phyloP scores from a whole-genome alignment of 2,113 vertebrate species.

The Geococcyx californianus region DNA sequence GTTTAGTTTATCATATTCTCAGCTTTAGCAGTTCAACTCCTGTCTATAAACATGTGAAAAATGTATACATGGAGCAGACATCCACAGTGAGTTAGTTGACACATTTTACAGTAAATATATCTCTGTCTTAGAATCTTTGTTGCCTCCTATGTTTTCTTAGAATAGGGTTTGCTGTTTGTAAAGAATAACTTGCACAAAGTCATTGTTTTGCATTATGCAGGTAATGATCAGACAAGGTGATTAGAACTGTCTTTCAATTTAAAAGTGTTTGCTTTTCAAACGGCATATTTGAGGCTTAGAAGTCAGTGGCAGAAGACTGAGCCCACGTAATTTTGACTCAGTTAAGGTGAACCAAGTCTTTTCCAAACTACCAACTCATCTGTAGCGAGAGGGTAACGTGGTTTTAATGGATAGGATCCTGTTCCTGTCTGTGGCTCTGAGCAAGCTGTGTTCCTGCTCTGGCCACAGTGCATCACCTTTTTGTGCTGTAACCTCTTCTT shows the following conservation, averaged over 20 bases:
- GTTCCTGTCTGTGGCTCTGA: neutral
- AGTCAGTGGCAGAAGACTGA: neutral
- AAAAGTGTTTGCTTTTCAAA: neutral
- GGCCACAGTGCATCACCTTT: fast-evolving
- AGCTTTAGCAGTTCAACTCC: neutral
- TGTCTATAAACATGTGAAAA: neutral
- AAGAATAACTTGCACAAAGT: neutral
- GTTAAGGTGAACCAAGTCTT: neutral
- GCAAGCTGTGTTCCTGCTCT: fast-evolving
- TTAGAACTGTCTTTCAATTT: neutral
- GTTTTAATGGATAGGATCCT: neutral
- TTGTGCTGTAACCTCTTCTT: neutral
- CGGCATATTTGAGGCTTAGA: neutral
- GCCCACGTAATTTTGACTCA: neutral
- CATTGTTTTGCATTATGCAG: neutral
- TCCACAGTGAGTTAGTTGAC: neutral
- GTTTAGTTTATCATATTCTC: neutral
- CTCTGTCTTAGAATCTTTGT: neutral
- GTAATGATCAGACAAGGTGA: neutral
- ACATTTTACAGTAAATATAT: neutral
- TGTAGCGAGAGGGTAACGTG: neutral
- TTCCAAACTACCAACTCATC: neutral
- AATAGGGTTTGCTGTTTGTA: neutral
- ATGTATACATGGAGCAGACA: neutral
- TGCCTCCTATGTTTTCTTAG: neutral